Conservation (phyloP, 35 echinoderm and acorn worm genomes). For the Apostichopus parvimensis region DNA sequence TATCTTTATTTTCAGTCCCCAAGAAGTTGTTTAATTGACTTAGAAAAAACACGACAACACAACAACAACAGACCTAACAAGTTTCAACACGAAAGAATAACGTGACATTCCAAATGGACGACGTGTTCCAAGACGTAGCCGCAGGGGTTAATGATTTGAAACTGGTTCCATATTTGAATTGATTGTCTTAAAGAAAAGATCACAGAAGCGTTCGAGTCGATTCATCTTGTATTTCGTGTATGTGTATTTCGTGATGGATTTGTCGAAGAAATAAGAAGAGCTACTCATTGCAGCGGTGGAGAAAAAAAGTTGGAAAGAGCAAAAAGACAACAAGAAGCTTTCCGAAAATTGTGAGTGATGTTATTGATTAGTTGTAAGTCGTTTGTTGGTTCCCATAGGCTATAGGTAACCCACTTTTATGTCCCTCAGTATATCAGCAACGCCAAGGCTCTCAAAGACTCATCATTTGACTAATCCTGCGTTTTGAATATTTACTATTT, state of each 20-base stretch:
- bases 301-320: conserved; percentile 13
- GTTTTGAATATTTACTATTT: not conserved
- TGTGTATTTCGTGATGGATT: not conserved
- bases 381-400: not conserved
- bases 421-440: too few species aligned
- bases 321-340: not conserved
- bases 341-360: conserved; percentile 34
- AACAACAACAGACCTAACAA: too few species aligned
- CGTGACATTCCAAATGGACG: not conserved
- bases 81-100: not conserved
- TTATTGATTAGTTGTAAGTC: not conserved
- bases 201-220: not conserved
- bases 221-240: not conserved
- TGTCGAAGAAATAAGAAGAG: conserved; percentile 6
- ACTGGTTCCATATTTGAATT: not conserved
- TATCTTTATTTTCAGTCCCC: too few species aligned
- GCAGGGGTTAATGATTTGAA: not conserved
- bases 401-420: too few species aligned
- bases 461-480: not conserved
- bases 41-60: too few species aligned
- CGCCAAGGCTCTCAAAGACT: too few species aligned
- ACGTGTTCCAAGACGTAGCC: not conserved
- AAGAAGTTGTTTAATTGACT: too few species aligned
- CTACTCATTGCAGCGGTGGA: not conserved
- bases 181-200: not conserved